Conservation (phyloP, 2,113 vertebrate genomes). For the Drymodes brunneopygia region DNA sequence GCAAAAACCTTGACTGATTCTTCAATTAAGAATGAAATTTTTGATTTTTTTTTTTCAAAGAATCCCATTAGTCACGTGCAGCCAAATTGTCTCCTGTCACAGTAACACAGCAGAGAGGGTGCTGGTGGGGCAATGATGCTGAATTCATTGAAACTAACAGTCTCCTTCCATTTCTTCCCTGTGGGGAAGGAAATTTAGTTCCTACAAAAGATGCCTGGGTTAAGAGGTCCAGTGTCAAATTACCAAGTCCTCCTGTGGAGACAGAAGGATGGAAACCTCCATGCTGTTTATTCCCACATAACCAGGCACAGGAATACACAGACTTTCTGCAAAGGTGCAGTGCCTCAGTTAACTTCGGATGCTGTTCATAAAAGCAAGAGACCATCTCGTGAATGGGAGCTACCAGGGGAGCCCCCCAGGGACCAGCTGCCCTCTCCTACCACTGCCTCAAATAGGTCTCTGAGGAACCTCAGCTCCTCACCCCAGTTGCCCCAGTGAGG, state of each 20-base stretch:
- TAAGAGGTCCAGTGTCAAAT: not conserved
- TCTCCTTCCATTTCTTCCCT: not conserved
- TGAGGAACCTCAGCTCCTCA: not conserved
- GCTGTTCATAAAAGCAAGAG: not conserved
- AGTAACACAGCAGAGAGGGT: not conserved
- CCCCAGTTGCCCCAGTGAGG: accelerated
- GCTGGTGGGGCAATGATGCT: not conserved
- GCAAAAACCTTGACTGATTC: too few species aligned
- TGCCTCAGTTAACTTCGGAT: not conserved
- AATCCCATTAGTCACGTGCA: not conserved
- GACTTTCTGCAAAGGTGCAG: not conserved
- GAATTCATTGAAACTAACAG: not conserved
- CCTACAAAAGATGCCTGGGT: not conserved
- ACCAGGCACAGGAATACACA: accelerated
- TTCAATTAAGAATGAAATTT: too few species aligned
- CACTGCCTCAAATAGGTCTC: accelerated
- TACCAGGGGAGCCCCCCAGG: not conserved
- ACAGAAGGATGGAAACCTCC: not conserved
- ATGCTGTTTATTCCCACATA: not conserved
- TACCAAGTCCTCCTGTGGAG: not conserved
- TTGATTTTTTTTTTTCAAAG: not conserved
- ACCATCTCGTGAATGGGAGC: accelerated
- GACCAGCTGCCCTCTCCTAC: not conserved
- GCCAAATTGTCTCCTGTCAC: not conserved
- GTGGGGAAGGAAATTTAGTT: not conserved